Base-by-base conservation (phyloP, 2,888 invertebrate genomes). In the Proisotoma minuta region DNA sequence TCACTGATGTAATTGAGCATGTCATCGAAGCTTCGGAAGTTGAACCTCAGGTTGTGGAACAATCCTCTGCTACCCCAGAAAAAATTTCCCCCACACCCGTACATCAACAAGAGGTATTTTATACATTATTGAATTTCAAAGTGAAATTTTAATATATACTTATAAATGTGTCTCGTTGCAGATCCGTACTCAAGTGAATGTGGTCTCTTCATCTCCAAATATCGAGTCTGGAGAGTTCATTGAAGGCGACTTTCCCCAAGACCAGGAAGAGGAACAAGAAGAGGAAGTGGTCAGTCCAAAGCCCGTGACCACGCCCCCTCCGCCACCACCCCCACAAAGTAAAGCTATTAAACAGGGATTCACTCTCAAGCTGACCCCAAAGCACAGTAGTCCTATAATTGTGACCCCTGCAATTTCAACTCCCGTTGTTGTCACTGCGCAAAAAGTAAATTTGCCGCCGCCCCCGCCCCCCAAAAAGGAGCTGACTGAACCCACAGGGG, bases 401-500 rank as follows among this genome's bases (percentile, higher is more conserved):
- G 52, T 66, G 3, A 63, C 66, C 50, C 60, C 59, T 22, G 60
- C 34, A 58, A 10, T 59, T 26, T 59, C 66, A 57, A 50, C 56
- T 28, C 57, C 54, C 8, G 51, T 56, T 58, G 57, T 64, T 12
- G 58, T 64, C 58, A 62, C 63, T 20, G 62, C 66, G 27, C 68
- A 61, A 61, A 68, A 68, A 49, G 68, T 61, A 51, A 57, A 57
- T 34, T 51, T 47, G 47, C 70, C 49, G 27, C 63, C 69, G 40
- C 62, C 59, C 18, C 58, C 64, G 12, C 52, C 60, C 23, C 50
- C 53, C 15, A 29, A 56, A 27, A 27, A 59, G 18, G 47, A 50
- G 8, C 22, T 18, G 8, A 28, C 10, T 8, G 63, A 68, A 77
- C 89, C 89, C 0, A 83, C 88, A 1, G 91, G 91, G 3, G 79